A percentile compares a stretch with the other conserved stretches of the same genome.
Conservation (phyloP, 2,797 vertebrate species). For the Myotis vivesi region DNA sequence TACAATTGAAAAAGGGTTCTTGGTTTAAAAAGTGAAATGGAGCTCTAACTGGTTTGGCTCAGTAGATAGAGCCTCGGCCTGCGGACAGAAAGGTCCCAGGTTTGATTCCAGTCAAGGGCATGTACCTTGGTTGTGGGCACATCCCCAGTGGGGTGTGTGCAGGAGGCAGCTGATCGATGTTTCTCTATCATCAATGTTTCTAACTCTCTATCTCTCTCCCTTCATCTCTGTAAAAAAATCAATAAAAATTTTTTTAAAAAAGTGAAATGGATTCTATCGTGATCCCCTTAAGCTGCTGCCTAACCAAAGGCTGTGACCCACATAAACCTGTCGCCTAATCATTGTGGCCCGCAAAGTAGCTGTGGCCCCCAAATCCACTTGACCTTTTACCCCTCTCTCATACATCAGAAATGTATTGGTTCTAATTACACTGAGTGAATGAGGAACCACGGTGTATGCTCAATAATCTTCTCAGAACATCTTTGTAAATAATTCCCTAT, state of each 20-base stretch:
- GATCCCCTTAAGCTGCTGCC: neutral
- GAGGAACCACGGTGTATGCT: neutral
- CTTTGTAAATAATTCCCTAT: slow-evolving; percentile 33
- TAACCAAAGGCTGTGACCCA: neutral
- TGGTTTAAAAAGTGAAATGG: slow-evolving; percentile 1
- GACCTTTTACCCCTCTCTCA: neutral
- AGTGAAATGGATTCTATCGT: neutral
- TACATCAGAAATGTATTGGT: neutral
- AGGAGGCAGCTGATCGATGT: too few relatives aligned
- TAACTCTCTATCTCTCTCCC: too few relatives aligned
- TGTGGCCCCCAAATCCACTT: neutral
- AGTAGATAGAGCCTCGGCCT: too few relatives aligned
- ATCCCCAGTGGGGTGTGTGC: too few relatives aligned
- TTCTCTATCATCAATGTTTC: too few relatives aligned
- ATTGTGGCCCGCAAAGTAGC: fast-evolving
- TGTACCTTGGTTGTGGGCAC: too few relatives aligned
- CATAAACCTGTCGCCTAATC: neutral
- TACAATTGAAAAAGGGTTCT: neutral
- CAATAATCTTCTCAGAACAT: slow-evolving; percentile 13
- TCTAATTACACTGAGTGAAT: neutral
- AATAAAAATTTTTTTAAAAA: neutral
- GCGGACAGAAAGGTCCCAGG: too few relatives aligned
- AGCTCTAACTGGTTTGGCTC: neutral
- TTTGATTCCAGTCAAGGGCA: too few relatives aligned
- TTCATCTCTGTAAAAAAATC: too few relatives aligned